Conservation (phyloP, 2,797 vertebrate genomes). For the Acanthurus tractus region DNA sequence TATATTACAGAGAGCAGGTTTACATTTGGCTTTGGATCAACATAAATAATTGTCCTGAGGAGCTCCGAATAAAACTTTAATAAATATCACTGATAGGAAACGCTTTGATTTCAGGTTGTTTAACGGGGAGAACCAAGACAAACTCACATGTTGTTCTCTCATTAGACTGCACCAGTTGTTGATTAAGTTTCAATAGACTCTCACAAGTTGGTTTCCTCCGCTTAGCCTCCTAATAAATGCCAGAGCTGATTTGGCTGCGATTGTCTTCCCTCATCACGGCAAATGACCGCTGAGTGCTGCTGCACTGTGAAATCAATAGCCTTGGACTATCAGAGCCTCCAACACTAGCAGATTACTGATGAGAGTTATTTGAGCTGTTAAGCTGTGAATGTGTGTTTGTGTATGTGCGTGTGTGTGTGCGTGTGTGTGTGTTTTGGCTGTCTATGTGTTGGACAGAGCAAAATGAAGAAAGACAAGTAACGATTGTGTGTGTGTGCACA, state of each 20-base stretch:
- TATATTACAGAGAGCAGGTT: constrained; percentile 3
- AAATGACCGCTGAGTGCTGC: constrained; percentile 78
- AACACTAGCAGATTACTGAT: constrained; percentile 74
- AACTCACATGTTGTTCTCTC: constrained; percentile 50
- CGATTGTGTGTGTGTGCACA: constrained; percentile 13
- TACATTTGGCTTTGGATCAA: neutral
- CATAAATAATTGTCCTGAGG: neutral
- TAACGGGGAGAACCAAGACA: constrained; percentile 60
- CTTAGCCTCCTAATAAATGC: constrained; percentile 79
- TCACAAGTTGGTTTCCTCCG: constrained; percentile 67
- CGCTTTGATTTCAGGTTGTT: constrained; percentile 44
- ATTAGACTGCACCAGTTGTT: constrained; percentile 73
- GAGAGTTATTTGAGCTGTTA: constrained; percentile 70
- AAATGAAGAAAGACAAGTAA: constrained; percentile 21
- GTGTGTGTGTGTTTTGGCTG: neutral
- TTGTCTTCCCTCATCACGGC: constrained; percentile 81
- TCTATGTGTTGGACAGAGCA: neutral
- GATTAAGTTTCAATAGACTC: constrained; percentile 82
- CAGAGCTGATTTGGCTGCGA: constrained; percentile 75
- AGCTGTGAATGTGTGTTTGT: constrained; percentile 38
- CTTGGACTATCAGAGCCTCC: constrained; percentile 66
- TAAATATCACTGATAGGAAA: constrained; percentile 31
- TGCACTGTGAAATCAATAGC: constrained; percentile 77
- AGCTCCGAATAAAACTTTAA: neutral
- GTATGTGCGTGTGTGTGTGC: neutral